Evolutionary conservation across 2,797 vertebrate species (phyloP).

Genomic region (Anguilla marmorata): DNA sequence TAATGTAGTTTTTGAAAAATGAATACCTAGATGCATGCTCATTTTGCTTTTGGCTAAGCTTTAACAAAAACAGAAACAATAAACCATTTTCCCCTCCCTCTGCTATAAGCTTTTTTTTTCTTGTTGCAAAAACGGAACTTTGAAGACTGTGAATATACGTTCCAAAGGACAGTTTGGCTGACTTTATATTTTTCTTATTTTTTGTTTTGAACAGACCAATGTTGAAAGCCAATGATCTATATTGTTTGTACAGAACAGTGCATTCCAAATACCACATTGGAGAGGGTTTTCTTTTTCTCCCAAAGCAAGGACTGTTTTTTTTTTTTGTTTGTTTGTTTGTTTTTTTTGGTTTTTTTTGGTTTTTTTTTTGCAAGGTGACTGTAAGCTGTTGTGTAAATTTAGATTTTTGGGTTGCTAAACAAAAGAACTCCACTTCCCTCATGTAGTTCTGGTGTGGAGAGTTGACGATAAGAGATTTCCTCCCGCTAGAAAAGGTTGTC

Average conservation of each 20-base stretch:
- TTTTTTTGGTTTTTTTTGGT: conserved; percentile 57
- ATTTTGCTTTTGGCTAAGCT: conserved; percentile 88
- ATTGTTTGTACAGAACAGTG: conserved; percentile 84
- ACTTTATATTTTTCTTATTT: conserved; percentile 53
- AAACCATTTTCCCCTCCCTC: conserved; percentile 81
- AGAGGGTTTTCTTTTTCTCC: conserved; percentile 72
- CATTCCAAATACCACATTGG: conserved; percentile 81
- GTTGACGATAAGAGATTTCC: conserved; percentile 60
- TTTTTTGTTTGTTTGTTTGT: conserved; percentile 64
- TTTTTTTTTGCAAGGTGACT: conserved; percentile 72
- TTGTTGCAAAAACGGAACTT: conserved; percentile 96
- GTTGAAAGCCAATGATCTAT: conserved; percentile 84
- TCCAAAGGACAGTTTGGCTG: conserved; percentile 83
- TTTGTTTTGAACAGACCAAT: conserved; percentile 79
- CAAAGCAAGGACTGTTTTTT: conserved; percentile 78
- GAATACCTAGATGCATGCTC: conserved; percentile 85
- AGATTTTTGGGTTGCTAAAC: conserved; percentile 68
- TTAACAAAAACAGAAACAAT: conserved; percentile 84
- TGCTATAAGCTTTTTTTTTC: conserved; percentile 64
- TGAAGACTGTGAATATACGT: conserved; percentile 96
- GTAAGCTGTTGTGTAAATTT: conserved; percentile 78
- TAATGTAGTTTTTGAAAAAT: conserved; percentile 83
- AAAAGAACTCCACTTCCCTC: conserved; percentile 64
- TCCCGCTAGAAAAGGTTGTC: conserved; percentile 71
- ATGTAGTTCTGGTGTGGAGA: conserved; percentile 65